These are phyloP conservation scores for Tenebrio molitor DNA, from an alignment of 1,140 invertebrate species.

Conservation along the genomic window DNA sequence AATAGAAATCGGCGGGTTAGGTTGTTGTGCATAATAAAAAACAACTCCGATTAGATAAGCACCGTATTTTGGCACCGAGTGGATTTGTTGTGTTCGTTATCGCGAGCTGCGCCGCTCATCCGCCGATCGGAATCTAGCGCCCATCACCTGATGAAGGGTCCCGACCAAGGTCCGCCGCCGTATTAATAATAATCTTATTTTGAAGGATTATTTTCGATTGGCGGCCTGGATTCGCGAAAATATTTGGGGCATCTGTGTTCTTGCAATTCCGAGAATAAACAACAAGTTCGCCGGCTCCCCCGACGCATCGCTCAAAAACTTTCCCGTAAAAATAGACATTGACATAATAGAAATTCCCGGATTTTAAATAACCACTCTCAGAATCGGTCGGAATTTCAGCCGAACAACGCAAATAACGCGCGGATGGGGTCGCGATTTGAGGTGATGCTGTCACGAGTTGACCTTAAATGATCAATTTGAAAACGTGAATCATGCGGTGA, in stretches of 20 bases:
- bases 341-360: conserved; percentile 51
- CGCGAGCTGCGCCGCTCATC: background rate
- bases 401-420: background rate
- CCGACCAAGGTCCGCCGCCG: background rate
- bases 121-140: background rate
- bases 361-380: conserved; percentile 47
- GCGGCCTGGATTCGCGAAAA: background rate
- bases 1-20: too few relatives aligned
- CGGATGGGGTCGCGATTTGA: background rate
- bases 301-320: conserved; percentile 16
- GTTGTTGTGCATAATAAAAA: conserved; percentile 4
- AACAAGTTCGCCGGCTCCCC: conserved; percentile 24
- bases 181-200: too few relatives aligned
- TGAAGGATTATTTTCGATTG: background rate
- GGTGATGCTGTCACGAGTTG: background rate
- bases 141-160: too few relatives aligned
- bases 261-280: conserved; percentile 29
- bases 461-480: too few relatives aligned
- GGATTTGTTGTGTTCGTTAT: background rate
- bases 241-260: conserved; percentile 35
- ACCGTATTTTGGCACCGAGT: conserved; percentile 11
- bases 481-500: too few relatives aligned
- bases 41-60: conserved; percentile 9
- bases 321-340: conserved; percentile 50
- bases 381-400: conserved; percentile 13